Evolutionary conservation across 2,888 invertebrate species (phyloP).

Genomic region (Leptinotarsa tumamoca): DNA sequence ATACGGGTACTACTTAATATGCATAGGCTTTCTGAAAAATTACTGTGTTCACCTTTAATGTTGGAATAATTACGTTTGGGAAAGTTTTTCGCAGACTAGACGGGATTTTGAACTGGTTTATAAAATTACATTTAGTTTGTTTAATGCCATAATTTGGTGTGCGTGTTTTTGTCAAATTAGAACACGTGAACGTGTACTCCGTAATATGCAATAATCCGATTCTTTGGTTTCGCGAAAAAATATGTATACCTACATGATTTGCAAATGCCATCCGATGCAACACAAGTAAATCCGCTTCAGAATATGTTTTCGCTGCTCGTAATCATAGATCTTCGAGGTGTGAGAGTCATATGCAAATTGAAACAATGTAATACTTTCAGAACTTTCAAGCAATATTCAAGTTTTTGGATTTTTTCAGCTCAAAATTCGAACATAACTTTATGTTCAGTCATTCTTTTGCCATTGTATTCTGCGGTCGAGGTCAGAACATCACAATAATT

Average conservation of each 20-base stretch:
- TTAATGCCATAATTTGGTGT: slow-evolving; percentile 16
- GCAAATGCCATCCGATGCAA: no score
- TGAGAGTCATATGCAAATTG: no score
- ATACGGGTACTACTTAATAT: slow-evolving; percentile 12
- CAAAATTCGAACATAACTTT: neutral
- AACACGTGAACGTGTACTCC: neutral
- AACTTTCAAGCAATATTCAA: no score
- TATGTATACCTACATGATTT: no score
- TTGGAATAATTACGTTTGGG: slow-evolving; percentile 23
- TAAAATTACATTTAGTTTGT: slow-evolving; percentile 20
- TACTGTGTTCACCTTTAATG: slow-evolving; percentile 16
- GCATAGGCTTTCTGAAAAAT: slow-evolving; percentile 24
- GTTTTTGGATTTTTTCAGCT: neutral
- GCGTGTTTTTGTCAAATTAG: slow-evolving; percentile 18
- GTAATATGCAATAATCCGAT: no score
- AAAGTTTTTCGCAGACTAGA: slow-evolving; percentile 23
- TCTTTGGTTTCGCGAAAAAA: no score
- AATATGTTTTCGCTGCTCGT: no score
- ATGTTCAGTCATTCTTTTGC: neutral
- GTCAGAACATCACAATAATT: neutral
- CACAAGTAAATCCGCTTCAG: no score
- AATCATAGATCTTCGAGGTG: no score
- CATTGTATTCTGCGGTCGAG: slow-evolving; percentile 7
- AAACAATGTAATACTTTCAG: no score
- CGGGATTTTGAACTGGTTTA: slow-evolving; percentile 21